Evolutionary conservation across 2,797 vertebrate species (phyloP).

Genomic region (Phataginus tricuspis): DNA sequence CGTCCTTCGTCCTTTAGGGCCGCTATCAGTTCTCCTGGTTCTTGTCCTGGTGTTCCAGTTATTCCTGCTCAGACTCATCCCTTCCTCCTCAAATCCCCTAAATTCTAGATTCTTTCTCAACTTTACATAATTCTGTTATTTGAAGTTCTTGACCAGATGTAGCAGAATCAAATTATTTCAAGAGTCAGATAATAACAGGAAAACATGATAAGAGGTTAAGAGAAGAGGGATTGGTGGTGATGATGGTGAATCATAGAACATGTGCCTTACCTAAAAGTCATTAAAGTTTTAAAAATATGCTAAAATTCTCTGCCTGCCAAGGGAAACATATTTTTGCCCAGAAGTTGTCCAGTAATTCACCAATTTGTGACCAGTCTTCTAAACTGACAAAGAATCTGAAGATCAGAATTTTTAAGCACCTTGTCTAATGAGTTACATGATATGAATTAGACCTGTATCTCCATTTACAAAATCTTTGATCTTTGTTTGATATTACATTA

Average conservation of each 20-base stretch:
- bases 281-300: not conserved
- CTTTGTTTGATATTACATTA: not conserved
- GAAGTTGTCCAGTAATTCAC: not conserved
- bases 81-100: not conserved
- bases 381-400: not conserved
- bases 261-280: not conserved
- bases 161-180: not conserved
- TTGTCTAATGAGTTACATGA: not conserved
- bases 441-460: not conserved
- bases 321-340: not conserved
- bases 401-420: not conserved
- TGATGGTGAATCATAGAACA: not conserved
- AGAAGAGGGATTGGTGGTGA: not conserved
- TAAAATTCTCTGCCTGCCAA: not conserved
- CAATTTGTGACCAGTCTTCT: not conserved
- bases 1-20: not conserved
- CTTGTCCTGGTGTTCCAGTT: not conserved
- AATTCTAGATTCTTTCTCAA: not conserved
- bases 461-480: not conserved
- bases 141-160: not conserved
- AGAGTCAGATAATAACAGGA: not conserved
- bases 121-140: not conserved
- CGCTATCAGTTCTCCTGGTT: not conserved
- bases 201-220: not conserved
- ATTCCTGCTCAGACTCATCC: not conserved